These are phyloP conservation scores for Nymphicus hollandicus DNA, from an alignment of 2,113 vertebrate genomes.

Conservation along the genomic window DNA sequence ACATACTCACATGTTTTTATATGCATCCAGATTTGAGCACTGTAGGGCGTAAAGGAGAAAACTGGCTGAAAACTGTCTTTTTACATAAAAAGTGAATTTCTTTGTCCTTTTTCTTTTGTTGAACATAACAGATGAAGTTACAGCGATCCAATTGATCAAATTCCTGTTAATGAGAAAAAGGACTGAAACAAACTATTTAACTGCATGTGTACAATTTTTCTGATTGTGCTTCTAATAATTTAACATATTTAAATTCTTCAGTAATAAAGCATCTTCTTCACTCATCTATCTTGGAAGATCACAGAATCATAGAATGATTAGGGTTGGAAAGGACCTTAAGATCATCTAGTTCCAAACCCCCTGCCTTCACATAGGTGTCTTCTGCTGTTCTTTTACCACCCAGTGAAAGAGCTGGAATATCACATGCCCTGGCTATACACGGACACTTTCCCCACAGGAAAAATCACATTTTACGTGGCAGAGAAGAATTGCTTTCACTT, in stretches of 20 bases:
- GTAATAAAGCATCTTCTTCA: not conserved
- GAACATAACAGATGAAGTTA: not conserved
- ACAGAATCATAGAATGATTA: not conserved
- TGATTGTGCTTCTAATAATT: not conserved
- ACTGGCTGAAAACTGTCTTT: not conserved
- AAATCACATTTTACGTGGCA: not conserved
- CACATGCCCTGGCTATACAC: fast-evolving
- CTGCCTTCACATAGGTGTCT: not conserved
- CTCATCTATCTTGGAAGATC: not conserved
- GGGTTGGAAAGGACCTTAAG: not conserved
- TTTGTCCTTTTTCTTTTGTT: not conserved
- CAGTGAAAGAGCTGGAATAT: not conserved
- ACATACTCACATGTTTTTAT: not conserved
- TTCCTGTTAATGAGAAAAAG: not conserved
- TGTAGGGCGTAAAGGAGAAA: not conserved
- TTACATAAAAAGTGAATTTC: not conserved
- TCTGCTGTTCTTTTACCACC: not conserved
- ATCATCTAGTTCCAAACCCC: not conserved
- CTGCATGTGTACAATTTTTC: not conserved
- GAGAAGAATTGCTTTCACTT: not conserved
- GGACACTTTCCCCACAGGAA: not conserved
- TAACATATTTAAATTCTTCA: not conserved
- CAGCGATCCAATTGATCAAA: not conserved
- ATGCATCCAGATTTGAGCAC: not conserved
- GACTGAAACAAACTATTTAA: not conserved